Percentiles rank a stretch among this genome's conserved stretches.
Evolutionary conservation across 1,140 invertebrate species (phyloP).

Genomic region (Cheumatopsyche charites): DNA sequence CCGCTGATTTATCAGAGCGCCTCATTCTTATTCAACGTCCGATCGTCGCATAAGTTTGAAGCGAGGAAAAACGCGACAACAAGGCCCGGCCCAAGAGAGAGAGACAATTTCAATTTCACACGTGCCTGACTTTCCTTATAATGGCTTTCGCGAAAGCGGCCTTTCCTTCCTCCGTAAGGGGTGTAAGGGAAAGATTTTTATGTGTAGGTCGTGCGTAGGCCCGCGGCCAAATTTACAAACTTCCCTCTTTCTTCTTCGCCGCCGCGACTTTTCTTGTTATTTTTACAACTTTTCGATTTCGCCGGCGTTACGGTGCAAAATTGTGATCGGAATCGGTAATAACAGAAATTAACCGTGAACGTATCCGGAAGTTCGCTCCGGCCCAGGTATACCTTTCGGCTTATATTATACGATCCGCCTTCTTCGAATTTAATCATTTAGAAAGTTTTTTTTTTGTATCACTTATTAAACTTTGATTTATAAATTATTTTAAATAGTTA

Average conservation of each 20-base stretch:
- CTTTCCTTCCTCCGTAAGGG: slow-evolving; percentile 20
- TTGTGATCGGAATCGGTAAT: slow-evolving; percentile 49
- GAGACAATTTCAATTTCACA: slow-evolving; percentile 50
- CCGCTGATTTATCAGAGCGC: slow-evolving; percentile 31
- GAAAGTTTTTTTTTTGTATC: too few relatives aligned
- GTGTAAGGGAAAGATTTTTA: slow-evolving; percentile 36
- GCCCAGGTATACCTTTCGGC: too few relatives aligned
- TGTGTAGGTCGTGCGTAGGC: slow-evolving; percentile 48
- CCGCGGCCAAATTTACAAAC: slow-evolving; percentile 44
- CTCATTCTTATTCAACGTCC: slow-evolving; percentile 36
- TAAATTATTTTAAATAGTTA: too few relatives aligned
- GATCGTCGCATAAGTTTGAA: slow-evolving; percentile 44
- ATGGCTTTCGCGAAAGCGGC: slow-evolving; percentile 44
- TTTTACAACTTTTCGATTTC: slow-evolving; percentile 49
- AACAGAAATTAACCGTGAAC: slow-evolving; percentile 48
- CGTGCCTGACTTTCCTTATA: slow-evolving; percentile 49
- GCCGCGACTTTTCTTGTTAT: slow-evolving; percentile 46
- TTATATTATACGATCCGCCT: too few relatives aligned
- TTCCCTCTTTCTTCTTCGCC: slow-evolving; percentile 19
- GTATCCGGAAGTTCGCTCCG: background rate
- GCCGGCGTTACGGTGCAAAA: slow-evolving; percentile 44
- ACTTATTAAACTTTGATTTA: too few relatives aligned
- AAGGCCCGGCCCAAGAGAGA: slow-evolving; percentile 27
- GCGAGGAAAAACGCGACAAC: slow-evolving; percentile 46
- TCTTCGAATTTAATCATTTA: too few relatives aligned